These are phyloP conservation scores for Agrochola circellaris DNA, from an alignment of 2,888 invertebrate genomes.

Conservation along the genomic window DNA sequence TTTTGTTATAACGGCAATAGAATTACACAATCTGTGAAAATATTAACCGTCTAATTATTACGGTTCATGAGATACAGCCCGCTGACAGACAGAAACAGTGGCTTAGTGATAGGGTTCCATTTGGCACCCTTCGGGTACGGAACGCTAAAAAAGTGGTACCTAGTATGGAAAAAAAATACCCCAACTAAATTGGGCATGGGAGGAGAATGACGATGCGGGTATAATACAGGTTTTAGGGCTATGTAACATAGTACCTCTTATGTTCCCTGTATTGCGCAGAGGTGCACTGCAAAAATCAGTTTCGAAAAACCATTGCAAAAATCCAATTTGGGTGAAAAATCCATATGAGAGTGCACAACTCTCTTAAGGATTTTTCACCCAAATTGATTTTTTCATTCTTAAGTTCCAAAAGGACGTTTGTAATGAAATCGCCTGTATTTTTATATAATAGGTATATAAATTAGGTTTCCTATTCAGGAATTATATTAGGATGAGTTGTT, in stretches of 20 bases:
- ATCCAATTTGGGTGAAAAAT: no score
- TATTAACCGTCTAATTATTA: no score
- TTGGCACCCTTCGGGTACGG: no score
- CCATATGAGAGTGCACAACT: neutral
- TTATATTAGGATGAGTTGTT: conserved; percentile 21
- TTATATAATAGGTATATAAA: neutral
- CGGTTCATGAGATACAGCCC: no score
- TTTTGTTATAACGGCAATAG: no score
- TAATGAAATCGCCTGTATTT: neutral
- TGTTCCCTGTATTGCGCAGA: neutral
- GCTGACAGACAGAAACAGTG: no score
- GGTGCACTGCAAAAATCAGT: neutral
- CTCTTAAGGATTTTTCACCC: neutral
- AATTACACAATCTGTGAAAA: no score
- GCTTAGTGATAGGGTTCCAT: no score
- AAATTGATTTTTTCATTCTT: neutral
- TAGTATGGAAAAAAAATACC: neutral
- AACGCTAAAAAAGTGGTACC: no score
- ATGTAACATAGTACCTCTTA: neutral
- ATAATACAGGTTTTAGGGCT: neutral
- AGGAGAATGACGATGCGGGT: neutral
- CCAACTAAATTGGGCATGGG: no score
- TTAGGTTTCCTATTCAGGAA: conserved; percentile 12
- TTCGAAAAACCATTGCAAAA: neutral
- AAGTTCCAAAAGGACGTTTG: neutral